These are phyloP conservation scores for Centropus bengalensis DNA, from an alignment of 2,113 vertebrate genomes.

Conservation along the genomic window DNA sequence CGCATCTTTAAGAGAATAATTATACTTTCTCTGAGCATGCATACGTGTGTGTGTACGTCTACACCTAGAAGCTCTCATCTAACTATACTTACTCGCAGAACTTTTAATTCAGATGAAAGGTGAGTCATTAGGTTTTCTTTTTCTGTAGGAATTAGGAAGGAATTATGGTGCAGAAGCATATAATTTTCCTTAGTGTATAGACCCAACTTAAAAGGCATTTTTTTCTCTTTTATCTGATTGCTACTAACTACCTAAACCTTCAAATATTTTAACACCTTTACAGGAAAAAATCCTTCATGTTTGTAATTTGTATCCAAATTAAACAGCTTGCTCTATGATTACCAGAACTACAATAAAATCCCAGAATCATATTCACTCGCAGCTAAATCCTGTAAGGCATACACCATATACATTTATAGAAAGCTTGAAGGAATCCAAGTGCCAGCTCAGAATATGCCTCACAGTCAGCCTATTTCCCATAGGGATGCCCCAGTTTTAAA, in stretches of 20 bases:
- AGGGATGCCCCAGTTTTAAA: conserved; percentile 45
- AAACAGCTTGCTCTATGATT: background rate
- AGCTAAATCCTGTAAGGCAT: conserved; percentile 46
- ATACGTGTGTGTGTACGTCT: background rate
- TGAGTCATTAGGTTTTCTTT: background rate
- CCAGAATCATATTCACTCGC: conserved; percentile 38
- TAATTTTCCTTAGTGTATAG: background rate
- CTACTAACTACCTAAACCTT: background rate
- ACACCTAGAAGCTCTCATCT: background rate
- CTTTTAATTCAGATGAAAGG: background rate
- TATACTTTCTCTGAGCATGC: background rate
- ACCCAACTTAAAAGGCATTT: background rate
- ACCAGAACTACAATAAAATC: conserved; percentile 40
- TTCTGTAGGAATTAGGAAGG: background rate
- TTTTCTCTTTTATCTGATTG: background rate
- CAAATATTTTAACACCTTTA: background rate
- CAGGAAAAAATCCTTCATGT: background rate
- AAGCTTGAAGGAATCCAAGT: conserved; percentile 46
- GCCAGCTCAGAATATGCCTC: conserved; percentile 45
- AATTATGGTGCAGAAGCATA: background rate
- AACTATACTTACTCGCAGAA: background rate
- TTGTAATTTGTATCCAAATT: conserved; percentile 29
- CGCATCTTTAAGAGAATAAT: background rate
- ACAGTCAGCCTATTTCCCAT: conserved; percentile 37
- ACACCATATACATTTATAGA: conserved; percentile 40